Conservation (phyloP, 2,888 invertebrate genomes). For the Oxycera nigricornis region DNA sequence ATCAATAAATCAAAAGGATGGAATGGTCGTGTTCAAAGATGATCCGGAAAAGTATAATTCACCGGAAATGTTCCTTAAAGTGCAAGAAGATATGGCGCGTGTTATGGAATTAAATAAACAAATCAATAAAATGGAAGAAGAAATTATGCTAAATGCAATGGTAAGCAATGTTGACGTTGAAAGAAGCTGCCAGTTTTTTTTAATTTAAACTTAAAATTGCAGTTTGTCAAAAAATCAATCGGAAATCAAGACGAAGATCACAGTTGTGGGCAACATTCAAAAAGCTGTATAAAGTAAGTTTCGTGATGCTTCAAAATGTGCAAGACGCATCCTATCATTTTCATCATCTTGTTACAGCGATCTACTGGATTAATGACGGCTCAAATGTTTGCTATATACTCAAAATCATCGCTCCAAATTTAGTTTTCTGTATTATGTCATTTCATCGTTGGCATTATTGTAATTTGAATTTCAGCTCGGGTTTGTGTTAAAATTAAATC, state of each 20-base stretch:
- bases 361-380: slow-evolving; percentile 59
- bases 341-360: slow-evolving; percentile 51
- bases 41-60: slow-evolving; percentile 95
- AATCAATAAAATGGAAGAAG: slow-evolving; percentile 92
- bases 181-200: not conserved
- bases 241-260: slow-evolving; percentile 69
- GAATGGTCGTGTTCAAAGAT: slow-evolving; percentile 96
- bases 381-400: slow-evolving; percentile 28
- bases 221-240: slow-evolving; percentile 71
- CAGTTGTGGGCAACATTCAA: slow-evolving; percentile 58
- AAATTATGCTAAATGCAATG: slow-evolving; percentile 90
- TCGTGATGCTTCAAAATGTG: not conserved
- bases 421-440: not conserved
- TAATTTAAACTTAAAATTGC: slow-evolving; percentile 48
- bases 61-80: slow-evolving; percentile 82
- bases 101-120: slow-evolving; percentile 90
- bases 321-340: slow-evolving; percentile 4
- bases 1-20: slow-evolving; percentile 96
- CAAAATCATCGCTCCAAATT: slow-evolving; percentile 17
- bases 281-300: slow-evolving; percentile 58
- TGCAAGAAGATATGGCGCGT: slow-evolving; percentile 85
- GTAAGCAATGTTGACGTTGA: slow-evolving; percentile 54
- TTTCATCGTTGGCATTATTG: not conserved
- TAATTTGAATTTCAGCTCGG: slow-evolving; percentile 4
- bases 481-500: not conserved